Evolutionary conservation across 1,140 invertebrate genomes (phyloP), one percentile per base, ranked within the genome.

Genomic region (Drosophila ercepeae): DNA sequence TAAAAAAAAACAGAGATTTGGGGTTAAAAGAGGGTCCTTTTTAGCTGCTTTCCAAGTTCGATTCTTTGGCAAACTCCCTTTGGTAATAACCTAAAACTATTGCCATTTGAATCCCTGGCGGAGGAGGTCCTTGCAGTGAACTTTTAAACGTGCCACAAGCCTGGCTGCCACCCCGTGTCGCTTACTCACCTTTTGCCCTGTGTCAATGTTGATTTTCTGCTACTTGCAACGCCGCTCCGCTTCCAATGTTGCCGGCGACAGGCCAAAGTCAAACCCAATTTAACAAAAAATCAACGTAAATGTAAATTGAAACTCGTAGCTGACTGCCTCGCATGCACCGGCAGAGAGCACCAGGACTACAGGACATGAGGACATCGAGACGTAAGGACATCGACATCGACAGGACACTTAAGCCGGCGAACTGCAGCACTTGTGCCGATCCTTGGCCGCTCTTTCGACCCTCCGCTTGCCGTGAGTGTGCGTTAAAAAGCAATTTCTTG

Each of bases 281-380:
- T 83, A 83, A 83, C 79, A 83, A 83, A 83, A 83, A 83, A 83
- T 83, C 78, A 83, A 83, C 78, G 78, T 83, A 68, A 83, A 83
- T 83, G 78, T 78, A 83, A 83, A 83, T 83, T 83, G 78, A 83
- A 83, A 83, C 78, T 73, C 51, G 69, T 11, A 54, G 42, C 57
- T 46, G 60, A 45, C 59, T 59, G 59, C 19, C 16, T 16, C 60
- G 36, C 41, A 59, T 32, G n/a, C 39, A 54, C n/a, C n/a, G n/a
- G n/a, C n/a, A n/a, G n/a, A n/a, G n/a, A n/a, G 57, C 18, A 14
- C 23, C 3, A 19, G 11, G 11, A 18, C 7, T 3, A 9, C 13
- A 3, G 36, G 13, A 23, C 23, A 18, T 32, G 34, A n/a, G n/a
- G n/a, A n/a, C 6, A 11, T 11, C n/a, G n/a, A 32, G 2, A 7